A percentile compares a stretch with the other conserved stretches of the same genome.
Conservation (phyloP, 30 jellyfish, hydroid and myxozoan genomes). For the Hydra vulgaris region DNA sequence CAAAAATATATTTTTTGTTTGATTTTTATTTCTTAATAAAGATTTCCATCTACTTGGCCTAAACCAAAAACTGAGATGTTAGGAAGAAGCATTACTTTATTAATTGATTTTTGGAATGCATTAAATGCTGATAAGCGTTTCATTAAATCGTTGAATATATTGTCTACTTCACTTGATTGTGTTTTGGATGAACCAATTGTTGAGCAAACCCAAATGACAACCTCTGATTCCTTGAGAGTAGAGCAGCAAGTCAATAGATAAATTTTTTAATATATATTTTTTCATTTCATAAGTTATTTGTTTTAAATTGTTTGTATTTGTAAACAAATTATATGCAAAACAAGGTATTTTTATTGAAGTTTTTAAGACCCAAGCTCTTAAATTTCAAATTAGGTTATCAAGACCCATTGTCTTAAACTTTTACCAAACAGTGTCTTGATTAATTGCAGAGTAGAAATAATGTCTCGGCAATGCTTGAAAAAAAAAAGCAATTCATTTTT, state of each 20-base stretch:
- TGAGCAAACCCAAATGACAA: constrained; percentile 4
- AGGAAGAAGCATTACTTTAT: constrained; percentile 38
- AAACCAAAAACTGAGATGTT: constrained; percentile 58
- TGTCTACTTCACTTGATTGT: constrained; percentile 70
- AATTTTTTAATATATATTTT: too few species aligned
- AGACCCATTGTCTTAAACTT: too few species aligned
- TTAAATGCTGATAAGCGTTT: constrained; percentile 65
- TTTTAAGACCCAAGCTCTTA: too few species aligned
- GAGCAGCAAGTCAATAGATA: neutral
- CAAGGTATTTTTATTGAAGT: too few species aligned
- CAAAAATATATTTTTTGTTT: neutral
- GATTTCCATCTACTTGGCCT: constrained; percentile 92
- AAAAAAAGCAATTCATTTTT: too few species aligned
- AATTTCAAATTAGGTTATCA: too few species aligned
- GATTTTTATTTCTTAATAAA: constrained; percentile 9
- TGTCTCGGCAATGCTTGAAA: too few species aligned
- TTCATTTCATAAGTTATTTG: neutral
- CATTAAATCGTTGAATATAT: constrained; percentile 51
- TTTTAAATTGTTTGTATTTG: too few species aligned
- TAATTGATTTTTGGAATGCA: constrained; percentile 66
- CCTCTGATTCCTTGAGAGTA: constrained; percentile 15
- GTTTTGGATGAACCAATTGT: constrained; percentile 68
- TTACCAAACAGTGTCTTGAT: too few species aligned
- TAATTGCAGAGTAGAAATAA: too few species aligned
- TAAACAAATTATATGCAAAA: too few species aligned